Evolutionary conservation across 2,888 invertebrate species (phyloP).

Genomic region (Atherix ibis): DNA sequence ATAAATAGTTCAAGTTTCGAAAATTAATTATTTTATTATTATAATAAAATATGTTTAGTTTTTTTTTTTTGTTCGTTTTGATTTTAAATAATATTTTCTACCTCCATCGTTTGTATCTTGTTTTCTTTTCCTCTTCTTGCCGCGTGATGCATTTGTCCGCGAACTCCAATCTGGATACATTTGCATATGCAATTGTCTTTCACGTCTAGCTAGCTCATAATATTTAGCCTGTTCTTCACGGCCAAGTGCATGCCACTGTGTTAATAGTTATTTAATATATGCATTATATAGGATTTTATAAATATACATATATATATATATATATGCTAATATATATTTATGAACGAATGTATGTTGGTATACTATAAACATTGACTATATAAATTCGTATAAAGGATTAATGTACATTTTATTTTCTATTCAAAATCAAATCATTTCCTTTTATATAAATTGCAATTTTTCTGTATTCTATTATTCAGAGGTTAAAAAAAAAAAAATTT

Average conservation of each 20-base stretch:
- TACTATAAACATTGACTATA: no score
- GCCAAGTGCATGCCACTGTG: slow-evolving; percentile 98
- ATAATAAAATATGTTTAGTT: no score
- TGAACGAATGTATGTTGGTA: no score
- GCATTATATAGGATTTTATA: slow-evolving; percentile 1
- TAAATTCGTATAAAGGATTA: no score
- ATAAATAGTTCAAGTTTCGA: not conserved
- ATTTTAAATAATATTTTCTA: slow-evolving; percentile 36
- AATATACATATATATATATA: slow-evolving; percentile 5
- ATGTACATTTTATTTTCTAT: no score
- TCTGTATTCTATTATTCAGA: no score
- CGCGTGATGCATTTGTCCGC: slow-evolving; percentile 98
- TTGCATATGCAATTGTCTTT: slow-evolving; percentile 97
- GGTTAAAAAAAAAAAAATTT: no score
- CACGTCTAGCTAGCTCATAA: slow-evolving; percentile 97
- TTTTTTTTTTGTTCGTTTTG: not conserved
- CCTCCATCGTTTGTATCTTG: slow-evolving; percentile 95
- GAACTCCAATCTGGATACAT: slow-evolving; percentile 99
- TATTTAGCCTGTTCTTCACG: slow-evolving; percentile 99
- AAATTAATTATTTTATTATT: not conserved
- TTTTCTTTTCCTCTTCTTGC: slow-evolving; percentile 99
- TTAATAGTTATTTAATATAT: slow-evolving; percentile 6
- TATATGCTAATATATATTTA: no score
- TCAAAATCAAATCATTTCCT: no score
- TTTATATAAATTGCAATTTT: no score